phyloP scores from a whole-genome alignment of 2,797 vertebrate genomes.

The Thamnophis elegans region DNA sequence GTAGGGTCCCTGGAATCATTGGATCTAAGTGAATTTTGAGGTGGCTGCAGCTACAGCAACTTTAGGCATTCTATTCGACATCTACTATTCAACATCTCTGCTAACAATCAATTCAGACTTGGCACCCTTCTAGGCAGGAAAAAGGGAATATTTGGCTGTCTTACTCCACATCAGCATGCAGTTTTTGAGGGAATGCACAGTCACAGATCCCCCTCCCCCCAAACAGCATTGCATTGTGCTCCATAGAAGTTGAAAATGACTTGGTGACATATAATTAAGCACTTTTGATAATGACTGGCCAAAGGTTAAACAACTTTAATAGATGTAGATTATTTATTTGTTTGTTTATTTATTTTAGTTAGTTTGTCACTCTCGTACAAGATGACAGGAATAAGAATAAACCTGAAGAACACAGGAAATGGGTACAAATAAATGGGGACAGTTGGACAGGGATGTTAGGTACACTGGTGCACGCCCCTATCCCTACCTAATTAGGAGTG shows the following conservation, averaged over 20 bases:
- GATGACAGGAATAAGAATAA: too few species aligned
- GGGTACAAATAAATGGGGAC: too few species aligned
- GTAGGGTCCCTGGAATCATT: neutral
- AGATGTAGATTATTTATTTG: neutral
- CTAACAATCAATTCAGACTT: neutral
- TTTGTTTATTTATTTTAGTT: too few species aligned
- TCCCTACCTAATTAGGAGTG: neutral
- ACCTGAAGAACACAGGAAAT: too few species aligned
- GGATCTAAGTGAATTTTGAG: neutral
- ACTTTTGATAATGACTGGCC: neutral
- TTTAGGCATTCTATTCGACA: neutral
- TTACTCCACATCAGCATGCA: neutral
- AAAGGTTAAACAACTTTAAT: neutral
- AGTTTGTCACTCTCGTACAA: too few species aligned
- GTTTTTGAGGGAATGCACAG: neutral
- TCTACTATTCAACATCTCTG: neutral
- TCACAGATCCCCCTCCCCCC: fast-evolving
- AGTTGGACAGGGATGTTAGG: too few species aligned
- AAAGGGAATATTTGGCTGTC: neutral
- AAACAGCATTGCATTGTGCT: neutral
- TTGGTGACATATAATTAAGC: neutral
- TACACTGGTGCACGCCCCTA: too few species aligned
- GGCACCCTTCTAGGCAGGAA: neutral
- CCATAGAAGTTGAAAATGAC: neutral
- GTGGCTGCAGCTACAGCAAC: neutral